Conservation (phyloP, 2,888 invertebrate species). For the Clivina fossor region DNA sequence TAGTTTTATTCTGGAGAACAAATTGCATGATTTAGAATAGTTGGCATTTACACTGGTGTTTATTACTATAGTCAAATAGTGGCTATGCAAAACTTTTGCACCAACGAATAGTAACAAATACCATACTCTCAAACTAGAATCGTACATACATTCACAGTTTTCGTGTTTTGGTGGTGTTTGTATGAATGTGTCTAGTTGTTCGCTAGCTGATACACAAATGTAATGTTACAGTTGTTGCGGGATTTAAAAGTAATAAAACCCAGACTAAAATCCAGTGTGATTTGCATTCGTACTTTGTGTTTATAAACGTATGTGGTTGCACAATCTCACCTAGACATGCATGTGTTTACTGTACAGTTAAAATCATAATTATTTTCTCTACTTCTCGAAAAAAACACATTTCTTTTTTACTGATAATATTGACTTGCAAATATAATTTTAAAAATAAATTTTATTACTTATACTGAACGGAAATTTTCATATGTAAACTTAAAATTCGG, state of each 20-base stretch:
- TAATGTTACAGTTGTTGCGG: slow-evolving; percentile 22
- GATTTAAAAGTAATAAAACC: slow-evolving; percentile 32
- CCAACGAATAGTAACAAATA: no score
- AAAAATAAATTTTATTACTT: no score
- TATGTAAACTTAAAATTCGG: no score
- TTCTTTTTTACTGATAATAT: background rate
- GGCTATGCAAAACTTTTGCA: background rate
- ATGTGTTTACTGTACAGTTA: no score
- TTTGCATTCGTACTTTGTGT: slow-evolving; percentile 16
- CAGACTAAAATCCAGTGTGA: slow-evolving; percentile 17
- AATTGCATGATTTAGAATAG: no score
- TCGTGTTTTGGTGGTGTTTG: no score
- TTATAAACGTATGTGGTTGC: background rate
- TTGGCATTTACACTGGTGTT: slow-evolving; percentile 20
- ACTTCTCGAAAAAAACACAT: no score
- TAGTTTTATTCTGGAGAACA: no score
- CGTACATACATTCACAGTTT: background rate
- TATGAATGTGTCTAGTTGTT: background rate
- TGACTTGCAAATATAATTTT: no score
- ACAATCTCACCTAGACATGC: background rate
- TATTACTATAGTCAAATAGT: slow-evolving; percentile 17
- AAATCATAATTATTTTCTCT: no score
- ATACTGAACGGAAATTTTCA: no score
- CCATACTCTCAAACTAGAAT: background rate
- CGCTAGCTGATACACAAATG: slow-evolving; percentile 19